Percentiles rank a stretch among this genome's conserved stretches.
Conservation (phyloP, 2,113 vertebrate genomes). For the Deroptyus accipitrinus region DNA sequence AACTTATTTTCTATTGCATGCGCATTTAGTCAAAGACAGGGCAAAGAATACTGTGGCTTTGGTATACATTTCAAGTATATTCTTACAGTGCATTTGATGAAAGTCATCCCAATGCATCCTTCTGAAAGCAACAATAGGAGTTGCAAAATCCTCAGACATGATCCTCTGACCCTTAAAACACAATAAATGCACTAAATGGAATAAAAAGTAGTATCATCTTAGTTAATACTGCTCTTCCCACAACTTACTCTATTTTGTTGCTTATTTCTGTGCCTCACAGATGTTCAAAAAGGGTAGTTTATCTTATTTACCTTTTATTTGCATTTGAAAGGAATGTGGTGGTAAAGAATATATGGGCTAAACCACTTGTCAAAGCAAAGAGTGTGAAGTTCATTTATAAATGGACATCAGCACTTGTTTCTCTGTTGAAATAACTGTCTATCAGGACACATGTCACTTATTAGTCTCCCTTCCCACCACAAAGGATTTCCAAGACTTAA, state of each 20-base stretch:
- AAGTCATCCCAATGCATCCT: neutral
- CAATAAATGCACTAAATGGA: neutral
- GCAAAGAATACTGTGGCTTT: neutral
- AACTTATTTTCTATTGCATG: neutral
- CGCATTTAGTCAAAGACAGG: neutral
- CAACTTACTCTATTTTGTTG: neutral
- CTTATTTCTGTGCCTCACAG: neutral
- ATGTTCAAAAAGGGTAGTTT: neutral
- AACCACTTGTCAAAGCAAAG: neutral
- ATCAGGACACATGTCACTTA: neutral
- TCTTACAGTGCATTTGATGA: neutral
- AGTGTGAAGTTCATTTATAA: neutral
- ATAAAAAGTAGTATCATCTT: neutral
- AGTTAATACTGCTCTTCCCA: neutral
- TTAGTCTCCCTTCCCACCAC: neutral
- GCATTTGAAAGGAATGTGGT: neutral
- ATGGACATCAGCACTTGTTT: neutral
- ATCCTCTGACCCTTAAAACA: neutral
- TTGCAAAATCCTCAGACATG: neutral
- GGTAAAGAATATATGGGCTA: neutral
- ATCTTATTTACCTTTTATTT: neutral
- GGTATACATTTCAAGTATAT: neutral
- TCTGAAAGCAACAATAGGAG: neutral
- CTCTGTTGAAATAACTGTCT: neutral
- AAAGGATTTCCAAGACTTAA: neutral